Evolutionary conservation across 2,113 vertebrate genomes (phyloP).

Genomic region (Varanus komodoensis): DNA sequence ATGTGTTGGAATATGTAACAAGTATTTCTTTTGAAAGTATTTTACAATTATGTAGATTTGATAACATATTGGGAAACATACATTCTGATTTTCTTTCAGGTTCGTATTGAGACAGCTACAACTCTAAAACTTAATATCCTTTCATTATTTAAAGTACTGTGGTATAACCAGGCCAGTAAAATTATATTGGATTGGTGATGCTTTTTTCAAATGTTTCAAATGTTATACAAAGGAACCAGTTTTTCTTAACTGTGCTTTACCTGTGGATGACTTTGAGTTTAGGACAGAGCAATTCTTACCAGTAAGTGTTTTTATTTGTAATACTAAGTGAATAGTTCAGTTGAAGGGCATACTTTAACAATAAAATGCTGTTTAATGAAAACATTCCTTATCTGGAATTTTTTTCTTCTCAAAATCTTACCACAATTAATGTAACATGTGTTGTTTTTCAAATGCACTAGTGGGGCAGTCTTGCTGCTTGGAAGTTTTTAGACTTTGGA

Average conservation of each 20-base stretch:
- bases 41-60: accelerated
- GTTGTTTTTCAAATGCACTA: background rate
- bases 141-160: slow-evolving; percentile 56
- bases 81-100: slow-evolving; percentile 79
- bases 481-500: too few species aligned
- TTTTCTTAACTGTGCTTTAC: slow-evolving; percentile 85
- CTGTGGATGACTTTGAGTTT: slow-evolving; percentile 98
- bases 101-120: slow-evolving; percentile 95
- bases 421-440: background rate
- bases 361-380: background rate
- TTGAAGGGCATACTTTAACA: background rate
- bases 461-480: too few species aligned
- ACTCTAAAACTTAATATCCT: slow-evolving; percentile 99
- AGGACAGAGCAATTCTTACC: slow-evolving; percentile 95
- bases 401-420: background rate
- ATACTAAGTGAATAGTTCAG: background rate
- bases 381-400: background rate
- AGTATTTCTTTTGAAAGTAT: background rate
- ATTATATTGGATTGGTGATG: background rate
- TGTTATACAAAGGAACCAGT: background rate
- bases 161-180: slow-evolving; percentile 18
- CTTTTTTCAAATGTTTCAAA: background rate
- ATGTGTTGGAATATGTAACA: background rate
- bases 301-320: slow-evolving; percentile 79
- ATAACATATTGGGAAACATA: accelerated